Evolutionary conservation across 2,888 invertebrate genomes (phyloP), one percentile per base, ranked within the genome.

Genomic region (Atrina japonica): DNA sequence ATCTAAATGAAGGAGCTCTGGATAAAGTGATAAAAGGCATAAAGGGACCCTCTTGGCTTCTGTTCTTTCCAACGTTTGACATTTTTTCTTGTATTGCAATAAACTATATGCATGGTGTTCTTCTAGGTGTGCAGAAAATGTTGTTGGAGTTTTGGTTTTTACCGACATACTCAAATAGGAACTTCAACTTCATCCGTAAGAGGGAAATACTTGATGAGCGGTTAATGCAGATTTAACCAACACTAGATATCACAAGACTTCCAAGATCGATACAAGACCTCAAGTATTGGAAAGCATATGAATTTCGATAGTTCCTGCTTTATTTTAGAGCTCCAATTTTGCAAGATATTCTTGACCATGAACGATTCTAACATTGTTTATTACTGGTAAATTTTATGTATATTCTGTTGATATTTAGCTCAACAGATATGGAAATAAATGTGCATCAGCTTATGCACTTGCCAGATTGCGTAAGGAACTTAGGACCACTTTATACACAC

Each of bases 381-480:
- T 0, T 60, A 14, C 35, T 66, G 3, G 43, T 43, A 6, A 25
- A 40, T 16, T 45, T 50, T 25, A 35, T 66, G 16, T 23, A 59
- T 23, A 3, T 50, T 14, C 52, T 50, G n/a, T 23, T 50, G n/a
- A 50, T 21, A 1, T 52, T 21, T 52, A 23, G 25, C 16, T 52
- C 52, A 45, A 45, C n/a, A n/a, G n/a, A n/a, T n/a, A 74, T 76
- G 74, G 69, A 70, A 3, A 50, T 73, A 3, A 76, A 78, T 63
- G 2, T 78, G 9, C 78, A 78, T 59, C 72, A 78, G 18, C 49
- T 76, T 9, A 6, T 76, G n/a, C 78, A 78, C 60, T 40, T 78
- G 21, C 59, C 70, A 45, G 76, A 76, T 47, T 61, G 66, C 68
- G 76, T 78, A 0, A 29, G 75, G 25, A 27, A 41, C 11, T 27